Evolutionary conservation across 1,140 invertebrate species (phyloP).

Genomic region (Sesamia nonagrioides): DNA sequence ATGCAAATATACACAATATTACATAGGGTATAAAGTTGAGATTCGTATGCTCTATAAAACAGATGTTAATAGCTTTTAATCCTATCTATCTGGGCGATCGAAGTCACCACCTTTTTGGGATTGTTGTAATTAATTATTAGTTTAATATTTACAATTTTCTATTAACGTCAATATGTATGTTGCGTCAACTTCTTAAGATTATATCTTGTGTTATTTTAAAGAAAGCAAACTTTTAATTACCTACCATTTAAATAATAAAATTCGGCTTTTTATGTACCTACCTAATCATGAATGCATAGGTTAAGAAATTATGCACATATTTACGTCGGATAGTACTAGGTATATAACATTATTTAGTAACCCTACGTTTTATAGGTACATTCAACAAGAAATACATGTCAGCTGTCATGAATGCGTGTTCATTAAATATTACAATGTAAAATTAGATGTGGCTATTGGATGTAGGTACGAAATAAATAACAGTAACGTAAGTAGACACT

Average conservation of each 20-base stretch:
- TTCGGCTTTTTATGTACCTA: neutral
- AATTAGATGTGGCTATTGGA: neutral
- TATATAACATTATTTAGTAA: no score
- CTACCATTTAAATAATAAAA: neutral
- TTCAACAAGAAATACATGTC: constrained; percentile 13
- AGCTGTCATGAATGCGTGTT: constrained; percentile 14
- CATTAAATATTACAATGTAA: constrained; percentile 20
- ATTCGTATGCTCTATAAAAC: constrained; percentile 8
- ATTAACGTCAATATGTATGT: constrained; percentile 43
- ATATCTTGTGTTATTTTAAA: constrained; percentile 26
- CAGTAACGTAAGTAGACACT: no score
- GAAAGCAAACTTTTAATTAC: constrained; percentile 16
- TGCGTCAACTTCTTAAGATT: constrained; percentile 12
- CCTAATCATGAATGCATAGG: no score
- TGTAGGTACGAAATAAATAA: neutral
- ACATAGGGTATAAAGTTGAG: neutral
- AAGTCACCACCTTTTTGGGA: constrained; percentile 49
- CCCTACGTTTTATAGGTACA: no score
- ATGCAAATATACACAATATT: neutral
- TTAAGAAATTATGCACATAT: no score
- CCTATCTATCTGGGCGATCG: constrained; percentile 40
- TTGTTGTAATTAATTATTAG: constrained; percentile 45
- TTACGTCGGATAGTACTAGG: no score
- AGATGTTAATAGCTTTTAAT: constrained; percentile 46
- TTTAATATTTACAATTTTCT: constrained; percentile 44